These are phyloP conservation scores for Tetropium fuscum DNA, from an alignment of 2,888 invertebrate species.

Conservation along the genomic window DNA sequence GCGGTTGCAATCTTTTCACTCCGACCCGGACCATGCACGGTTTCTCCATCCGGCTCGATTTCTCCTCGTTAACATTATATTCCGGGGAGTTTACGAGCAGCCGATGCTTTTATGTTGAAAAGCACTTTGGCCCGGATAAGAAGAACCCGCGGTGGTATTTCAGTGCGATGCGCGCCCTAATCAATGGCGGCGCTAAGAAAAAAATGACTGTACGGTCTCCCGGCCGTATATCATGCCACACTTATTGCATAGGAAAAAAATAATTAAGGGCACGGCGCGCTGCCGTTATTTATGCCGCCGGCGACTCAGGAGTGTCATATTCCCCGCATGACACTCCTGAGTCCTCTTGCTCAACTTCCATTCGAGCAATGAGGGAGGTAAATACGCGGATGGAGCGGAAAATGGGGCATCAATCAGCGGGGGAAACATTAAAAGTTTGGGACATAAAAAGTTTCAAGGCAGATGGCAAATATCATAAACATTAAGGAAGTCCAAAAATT, in stretches of 20 bases:
- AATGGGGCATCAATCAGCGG: too few species aligned
- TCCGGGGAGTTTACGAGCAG: constrained; percentile 4
- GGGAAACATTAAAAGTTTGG: too few species aligned
- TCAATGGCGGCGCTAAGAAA: constrained; percentile 1
- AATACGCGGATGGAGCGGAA: too few species aligned
- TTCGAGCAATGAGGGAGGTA: too few species aligned
- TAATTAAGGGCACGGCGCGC: background rate
- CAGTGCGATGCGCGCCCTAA: constrained; percentile 4
- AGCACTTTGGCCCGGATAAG: constrained; percentile 4
- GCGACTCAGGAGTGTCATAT: too few species aligned
- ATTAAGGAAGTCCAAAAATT: too few species aligned
- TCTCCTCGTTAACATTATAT: background rate
- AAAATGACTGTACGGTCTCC: background rate
- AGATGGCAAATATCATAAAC: too few species aligned
- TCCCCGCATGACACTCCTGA: too few species aligned
- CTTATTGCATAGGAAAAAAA: constrained; percentile 9
- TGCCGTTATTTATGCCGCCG: constrained; percentile 2
- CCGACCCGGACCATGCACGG: background rate
- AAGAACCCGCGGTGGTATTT: background rate
- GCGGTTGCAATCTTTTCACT: constrained; percentile 4
- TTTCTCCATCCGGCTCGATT: background rate
- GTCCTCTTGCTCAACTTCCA: too few species aligned
- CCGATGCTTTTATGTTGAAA: constrained; percentile 10
- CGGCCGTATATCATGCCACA: constrained; percentile 12
- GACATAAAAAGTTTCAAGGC: too few species aligned